Percentiles rank a stretch among this genome's conserved stretches.
phyloP scores from a whole-genome alignment of 2,113 vertebrate genomes.

The Ictidomys tridecemlineatus region DNA sequence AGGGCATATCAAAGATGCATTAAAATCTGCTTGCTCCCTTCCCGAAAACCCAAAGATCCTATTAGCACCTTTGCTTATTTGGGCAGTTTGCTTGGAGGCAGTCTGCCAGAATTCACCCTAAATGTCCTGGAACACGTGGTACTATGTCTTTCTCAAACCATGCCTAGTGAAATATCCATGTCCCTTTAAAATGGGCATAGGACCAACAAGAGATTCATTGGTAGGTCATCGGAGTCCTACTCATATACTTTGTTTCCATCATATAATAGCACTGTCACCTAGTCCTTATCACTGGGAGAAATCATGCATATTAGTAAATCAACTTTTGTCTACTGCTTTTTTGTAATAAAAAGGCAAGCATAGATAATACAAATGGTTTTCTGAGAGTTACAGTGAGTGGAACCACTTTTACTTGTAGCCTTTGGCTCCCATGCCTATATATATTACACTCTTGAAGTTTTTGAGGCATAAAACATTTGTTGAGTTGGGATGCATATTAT shows the following conservation, averaged over 20 bases:
- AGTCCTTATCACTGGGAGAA: background rate
- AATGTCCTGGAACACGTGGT: background rate
- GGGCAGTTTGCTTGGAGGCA: background rate
- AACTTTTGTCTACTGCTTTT: background rate
- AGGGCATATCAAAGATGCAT: background rate
- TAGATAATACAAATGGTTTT: background rate
- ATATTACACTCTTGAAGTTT: background rate
- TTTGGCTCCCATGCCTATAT: background rate
- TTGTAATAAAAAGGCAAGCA: background rate
- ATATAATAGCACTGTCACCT: background rate
- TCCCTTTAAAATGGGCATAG: background rate
- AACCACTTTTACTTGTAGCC: rapidly evolving
- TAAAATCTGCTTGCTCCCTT: background rate
- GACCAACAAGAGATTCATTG: background rate
- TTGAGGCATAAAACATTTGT: background rate
- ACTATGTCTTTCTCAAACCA: background rate
- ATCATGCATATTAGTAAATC: background rate
- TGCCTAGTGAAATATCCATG: background rate
- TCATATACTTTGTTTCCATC: background rate
- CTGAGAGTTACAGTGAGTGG: rapidly evolving
- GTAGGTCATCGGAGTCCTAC: background rate
- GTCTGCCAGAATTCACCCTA: background rate
- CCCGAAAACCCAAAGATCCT: background rate
- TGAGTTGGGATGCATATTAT: background rate
- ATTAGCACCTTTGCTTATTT: background rate